Base-by-base conservation (phyloP, 2,797 vertebrate species). In the Micromesistius poutassou region DNA sequence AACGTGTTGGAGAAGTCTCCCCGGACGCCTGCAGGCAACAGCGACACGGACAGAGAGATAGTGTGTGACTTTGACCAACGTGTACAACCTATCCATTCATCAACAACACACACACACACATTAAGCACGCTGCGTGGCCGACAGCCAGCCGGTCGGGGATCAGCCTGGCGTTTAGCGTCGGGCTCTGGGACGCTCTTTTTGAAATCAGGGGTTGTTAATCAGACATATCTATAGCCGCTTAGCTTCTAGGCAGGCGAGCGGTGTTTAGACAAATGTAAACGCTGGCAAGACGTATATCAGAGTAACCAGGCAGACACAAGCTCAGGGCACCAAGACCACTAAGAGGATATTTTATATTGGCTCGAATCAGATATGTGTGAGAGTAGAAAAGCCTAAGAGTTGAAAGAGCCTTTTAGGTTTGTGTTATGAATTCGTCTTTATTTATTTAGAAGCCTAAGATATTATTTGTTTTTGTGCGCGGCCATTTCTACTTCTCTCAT, bases 401-500 rank as follows among this genome's bases (percentile, higher is more conserved):
- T 25, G 55, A n/a, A 22, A 14, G 19, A 22, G 46, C 42, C 42
- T 38, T 7, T 8, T 38, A 9, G 16, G 42, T 46, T 46, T 14
- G 3, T 46, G 16, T 46, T 46, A 46, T 46, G 42, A 46, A 16
- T 46, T 46, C 13, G 0, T 50, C 46, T 50, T 22, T 19, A 5
- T 50, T 50, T 50, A 22, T 50, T 50, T 50, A 19, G 46, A 50
- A 42, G 40, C 46, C 16, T 50, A 4, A 42, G 14, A 16, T 13
- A 14, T 42, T 1, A 66, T 22, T 66, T 82, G 78, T 46, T 35
- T 68, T 22, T 81, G 16, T 77, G 25, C n/a, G 25, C 22, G 74
- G 71, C 9, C 72, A 66, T 75, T 33, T 82, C 50, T 85, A 76
- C n/a, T 73, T 88, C 77, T 81, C 74, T 82, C 74, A 70, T 75